Percentiles rank a stretch among this genome's conserved stretches.
Evolutionary conservation across 23 tunicate species (phyloP).

Genomic region (Diplosoma virens): DNA sequence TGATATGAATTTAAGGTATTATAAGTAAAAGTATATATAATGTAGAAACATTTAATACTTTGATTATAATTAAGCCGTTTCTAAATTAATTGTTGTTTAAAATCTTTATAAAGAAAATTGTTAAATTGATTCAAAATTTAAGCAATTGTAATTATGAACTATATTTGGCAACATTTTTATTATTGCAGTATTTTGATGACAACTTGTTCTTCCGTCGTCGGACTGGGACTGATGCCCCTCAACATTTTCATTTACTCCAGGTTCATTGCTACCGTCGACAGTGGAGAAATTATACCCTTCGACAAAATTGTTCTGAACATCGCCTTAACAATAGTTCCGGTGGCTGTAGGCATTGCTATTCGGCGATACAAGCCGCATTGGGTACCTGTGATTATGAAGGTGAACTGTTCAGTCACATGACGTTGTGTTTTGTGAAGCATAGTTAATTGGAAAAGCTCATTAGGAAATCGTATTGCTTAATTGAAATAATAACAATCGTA

Average conservation of each 20-base stretch:
- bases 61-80: not conserved
- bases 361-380: constrained; percentile 69
- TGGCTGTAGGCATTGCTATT: constrained; percentile 65
- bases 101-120: too few species aligned
- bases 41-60: not conserved
- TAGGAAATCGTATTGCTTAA: too few species aligned
- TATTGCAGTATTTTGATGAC: constrained; percentile 88
- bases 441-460: too few species aligned
- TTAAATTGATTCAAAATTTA: too few species aligned
- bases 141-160: too few species aligned
- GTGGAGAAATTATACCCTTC: constrained; percentile 65
- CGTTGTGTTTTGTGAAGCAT: too few species aligned
- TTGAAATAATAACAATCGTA: too few species aligned
- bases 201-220: constrained; percentile 84
- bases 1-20: constrained; percentile 87
- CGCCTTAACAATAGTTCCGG: constrained; percentile 69
- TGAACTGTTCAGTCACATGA: constrained; percentile 9
- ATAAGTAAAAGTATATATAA: not conserved
- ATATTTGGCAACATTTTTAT: too few species aligned
- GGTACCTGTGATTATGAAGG: constrained; percentile 69
- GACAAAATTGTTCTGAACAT: constrained; percentile 83
- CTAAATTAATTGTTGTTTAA: not conserved
- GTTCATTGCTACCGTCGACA: constrained; percentile 53
- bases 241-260: constrained; percentile 67
- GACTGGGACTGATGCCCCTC: constrained; percentile 92